Percentiles rank a stretch among this genome's conserved stretches.
phyloP scores from a whole-genome alignment of 2,797 vertebrate genomes.

The Lutjanus campechanus region DNA sequence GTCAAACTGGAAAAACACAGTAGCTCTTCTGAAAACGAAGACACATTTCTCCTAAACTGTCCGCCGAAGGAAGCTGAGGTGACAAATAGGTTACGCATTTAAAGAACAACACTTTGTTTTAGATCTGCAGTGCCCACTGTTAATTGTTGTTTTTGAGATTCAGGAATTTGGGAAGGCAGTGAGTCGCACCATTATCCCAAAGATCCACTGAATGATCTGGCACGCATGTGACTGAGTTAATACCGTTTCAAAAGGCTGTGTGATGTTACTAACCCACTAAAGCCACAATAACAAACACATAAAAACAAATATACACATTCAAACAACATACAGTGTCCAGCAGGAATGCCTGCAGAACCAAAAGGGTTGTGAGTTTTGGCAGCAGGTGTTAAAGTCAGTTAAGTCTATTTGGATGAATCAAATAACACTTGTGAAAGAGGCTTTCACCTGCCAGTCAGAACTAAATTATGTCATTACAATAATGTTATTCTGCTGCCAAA shows the following conservation, averaged over 20 bases:
- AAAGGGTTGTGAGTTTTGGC: background rate
- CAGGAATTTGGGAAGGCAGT: background rate
- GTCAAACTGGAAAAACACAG: background rate
- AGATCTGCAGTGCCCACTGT: background rate
- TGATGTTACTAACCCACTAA: background rate
- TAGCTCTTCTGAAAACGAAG: background rate
- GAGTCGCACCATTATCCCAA: background rate
- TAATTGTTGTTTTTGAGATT: slow-evolving; percentile 8
- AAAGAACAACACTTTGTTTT: background rate
- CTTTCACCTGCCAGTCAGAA: slow-evolving; percentile 15
- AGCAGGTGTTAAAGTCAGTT: background rate
- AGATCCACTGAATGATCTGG: background rate
- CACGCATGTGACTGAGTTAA: background rate
- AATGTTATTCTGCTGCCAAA: slow-evolving; percentile 36
- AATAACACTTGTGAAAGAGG: background rate
- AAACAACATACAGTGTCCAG: background rate
- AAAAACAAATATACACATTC: background rate
- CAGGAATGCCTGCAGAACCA: background rate
- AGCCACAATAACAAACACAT: slow-evolving; percentile 15
- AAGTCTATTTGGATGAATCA: background rate
- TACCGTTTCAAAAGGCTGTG: background rate
- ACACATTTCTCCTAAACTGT: background rate
- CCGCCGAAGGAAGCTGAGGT: background rate
- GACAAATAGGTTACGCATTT: background rate
- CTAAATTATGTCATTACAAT: slow-evolving; percentile 6